Conservation (phyloP, 2,113 vertebrate genomes). For the Rana temporaria region DNA sequence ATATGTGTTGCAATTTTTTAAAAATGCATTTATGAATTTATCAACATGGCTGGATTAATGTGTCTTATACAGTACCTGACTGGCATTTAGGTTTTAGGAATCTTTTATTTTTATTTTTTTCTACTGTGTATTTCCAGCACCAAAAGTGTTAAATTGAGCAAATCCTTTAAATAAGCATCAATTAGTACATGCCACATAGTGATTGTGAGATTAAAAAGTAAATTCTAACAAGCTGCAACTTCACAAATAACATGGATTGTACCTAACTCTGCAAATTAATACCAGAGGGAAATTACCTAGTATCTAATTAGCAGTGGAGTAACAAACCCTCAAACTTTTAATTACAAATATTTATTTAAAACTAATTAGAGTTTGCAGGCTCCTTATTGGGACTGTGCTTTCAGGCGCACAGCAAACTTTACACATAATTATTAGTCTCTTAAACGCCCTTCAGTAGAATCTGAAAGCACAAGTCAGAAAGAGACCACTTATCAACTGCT, state of each 20-base stretch:
- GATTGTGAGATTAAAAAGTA: constrained; percentile 37
- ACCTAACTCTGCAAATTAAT: constrained; percentile 81
- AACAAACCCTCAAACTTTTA: constrained; percentile 81
- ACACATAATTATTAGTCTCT: constrained; percentile 39
- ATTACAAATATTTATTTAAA: constrained; percentile 83
- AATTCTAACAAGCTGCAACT: constrained; percentile 41
- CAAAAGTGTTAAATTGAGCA: constrained; percentile 8
- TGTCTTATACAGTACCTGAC: background rate
- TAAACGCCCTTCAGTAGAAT: constrained; percentile 28
- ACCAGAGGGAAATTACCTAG: constrained; percentile 77
- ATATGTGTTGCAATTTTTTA: too few relatives aligned
- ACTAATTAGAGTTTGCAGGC: constrained; percentile 77
- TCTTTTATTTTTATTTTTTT: background rate
- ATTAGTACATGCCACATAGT: constrained; percentile 29
- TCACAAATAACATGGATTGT: constrained; percentile 66
- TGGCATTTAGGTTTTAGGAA: background rate
- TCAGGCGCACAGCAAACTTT: constrained; percentile 62
- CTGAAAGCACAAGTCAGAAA: constrained; percentile 31
- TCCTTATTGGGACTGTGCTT: constrained; percentile 73
- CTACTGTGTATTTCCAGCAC: background rate
- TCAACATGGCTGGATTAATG: too few relatives aligned
- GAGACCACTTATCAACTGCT: constrained; percentile 32
- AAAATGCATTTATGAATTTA: too few relatives aligned
- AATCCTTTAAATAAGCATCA: constrained; percentile 41
- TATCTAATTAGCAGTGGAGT: constrained; percentile 80